Percentiles rank a stretch among this genome's conserved stretches.
Conservation (phyloP, 2,797 vertebrate genomes). For the Molossus molossus region DNA sequence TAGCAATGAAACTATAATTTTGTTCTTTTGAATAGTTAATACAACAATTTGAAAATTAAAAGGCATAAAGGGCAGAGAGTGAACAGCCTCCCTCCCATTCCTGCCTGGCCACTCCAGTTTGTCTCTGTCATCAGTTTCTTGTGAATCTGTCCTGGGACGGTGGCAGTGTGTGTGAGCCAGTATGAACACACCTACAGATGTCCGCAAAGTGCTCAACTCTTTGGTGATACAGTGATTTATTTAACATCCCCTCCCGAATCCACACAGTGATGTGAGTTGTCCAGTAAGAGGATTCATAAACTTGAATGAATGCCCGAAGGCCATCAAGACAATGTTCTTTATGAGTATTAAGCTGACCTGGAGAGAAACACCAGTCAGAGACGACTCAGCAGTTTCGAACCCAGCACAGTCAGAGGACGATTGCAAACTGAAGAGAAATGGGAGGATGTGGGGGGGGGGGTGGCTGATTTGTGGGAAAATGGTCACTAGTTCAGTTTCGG, state of each 20-base stretch:
- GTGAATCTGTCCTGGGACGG: background rate
- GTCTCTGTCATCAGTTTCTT: background rate
- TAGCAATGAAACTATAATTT: slow-evolving; percentile 23
- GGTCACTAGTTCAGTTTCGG: background rate
- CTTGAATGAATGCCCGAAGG: slow-evolving; percentile 7
- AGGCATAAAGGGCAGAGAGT: background rate
- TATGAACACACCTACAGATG: background rate
- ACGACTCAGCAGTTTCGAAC: background rate
- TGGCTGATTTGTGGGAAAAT: background rate
- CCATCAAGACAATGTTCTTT: background rate
- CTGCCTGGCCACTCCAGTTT: background rate
- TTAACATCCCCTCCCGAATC: background rate
- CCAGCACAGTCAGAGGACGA: background rate
- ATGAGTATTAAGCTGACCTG: background rate
- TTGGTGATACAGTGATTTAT: background rate
- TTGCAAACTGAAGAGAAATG: background rate
- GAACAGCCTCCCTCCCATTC: background rate
- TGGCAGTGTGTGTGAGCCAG: background rate
- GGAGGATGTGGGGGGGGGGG: background rate
- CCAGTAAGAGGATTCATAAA: slow-evolving; percentile 29
- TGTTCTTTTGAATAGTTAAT: background rate
- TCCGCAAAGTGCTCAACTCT: background rate
- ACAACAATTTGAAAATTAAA: slow-evolving; percentile 23
- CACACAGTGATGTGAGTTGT: background rate
- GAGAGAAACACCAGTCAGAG: background rate